Base-by-base conservation (phyloP, 2,797 vertebrate genomes). In the Microchirus variegatus region DNA sequence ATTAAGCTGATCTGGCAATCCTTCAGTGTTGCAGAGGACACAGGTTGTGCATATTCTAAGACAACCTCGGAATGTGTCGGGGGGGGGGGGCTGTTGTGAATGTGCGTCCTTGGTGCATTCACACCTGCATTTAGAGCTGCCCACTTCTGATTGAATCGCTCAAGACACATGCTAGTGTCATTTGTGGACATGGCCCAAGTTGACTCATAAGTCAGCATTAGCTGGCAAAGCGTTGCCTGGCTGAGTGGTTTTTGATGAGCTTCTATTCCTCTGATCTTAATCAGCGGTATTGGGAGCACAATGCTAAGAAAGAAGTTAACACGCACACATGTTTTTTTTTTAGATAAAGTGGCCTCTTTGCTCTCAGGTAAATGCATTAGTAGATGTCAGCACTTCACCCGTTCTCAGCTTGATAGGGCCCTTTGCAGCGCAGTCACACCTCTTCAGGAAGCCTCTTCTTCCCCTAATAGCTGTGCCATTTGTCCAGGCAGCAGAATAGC, bases 401-500 rank as follows among this genome's bases (percentile, higher is more conserved):
- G 71, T 79, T 81, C 71, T 75, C 67, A 54, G 65, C 75, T 84
- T 89, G 85, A 90, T 91, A 81, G 83, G 77, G 77, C 71, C 77
- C 84, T 87, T 90, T 89, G 85, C 83, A 81, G 67, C 70, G 63
- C 73, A 73, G 81, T 83, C 89, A 89, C 82, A 83, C 78, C 75
- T 87, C 76, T 82, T 72, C 78, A 86, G 78, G 84, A 91, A 87
- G 83, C 78, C 67, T 77, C 79, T 60, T 84, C 66, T 76, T 71
- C 59, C 73, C 52, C 67, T 88, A 87, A 91, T 90, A 71, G 75
- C 51, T 0, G 46, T 90, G 77, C 86, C 87, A 87, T 91, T 92
- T 93, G 77, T 75, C 82, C 67, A 51, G 81, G 79, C 83, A 80
- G 82, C 73, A 71, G 74, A 45, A 61, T 56, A 75, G 81, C 75